A percentile compares a stretch with the other conserved stretches of the same genome.
These are phyloP conservation scores for Pangasius djambal DNA, from an alignment of 2,797 vertebrate species.

Conservation along the genomic window DNA sequence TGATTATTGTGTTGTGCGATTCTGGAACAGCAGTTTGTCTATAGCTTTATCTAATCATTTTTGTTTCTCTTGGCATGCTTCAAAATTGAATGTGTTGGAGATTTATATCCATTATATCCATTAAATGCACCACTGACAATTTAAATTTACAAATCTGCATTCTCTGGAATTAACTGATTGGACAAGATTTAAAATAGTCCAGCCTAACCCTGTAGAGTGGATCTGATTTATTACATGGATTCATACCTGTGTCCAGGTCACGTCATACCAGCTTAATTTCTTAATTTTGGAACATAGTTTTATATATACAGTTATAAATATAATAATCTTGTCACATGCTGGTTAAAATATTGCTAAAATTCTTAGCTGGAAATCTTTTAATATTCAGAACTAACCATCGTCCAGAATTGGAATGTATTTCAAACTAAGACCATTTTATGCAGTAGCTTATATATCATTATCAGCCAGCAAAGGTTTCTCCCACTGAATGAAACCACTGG, in stretches of 20 bases:
- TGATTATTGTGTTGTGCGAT: neutral
- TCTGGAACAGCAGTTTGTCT: neutral
- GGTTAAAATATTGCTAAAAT: neutral
- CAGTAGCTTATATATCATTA: neutral
- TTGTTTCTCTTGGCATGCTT: neutral
- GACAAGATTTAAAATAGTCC: neutral
- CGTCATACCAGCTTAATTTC: neutral
- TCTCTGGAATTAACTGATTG: neutral
- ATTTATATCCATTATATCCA: neutral
- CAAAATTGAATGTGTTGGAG: neutral
- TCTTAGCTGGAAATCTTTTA: neutral
- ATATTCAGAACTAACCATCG: neutral
- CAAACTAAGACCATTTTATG: neutral
- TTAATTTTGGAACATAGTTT: neutral
- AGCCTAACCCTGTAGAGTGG: neutral
- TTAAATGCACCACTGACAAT: neutral
- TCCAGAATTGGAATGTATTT: neutral
- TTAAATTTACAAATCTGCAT: neutral
- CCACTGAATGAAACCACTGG: neutral
- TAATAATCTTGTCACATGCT: neutral
- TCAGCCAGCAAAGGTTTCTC: neutral
- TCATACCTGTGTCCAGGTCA: neutral
- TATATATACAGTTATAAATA: neutral
- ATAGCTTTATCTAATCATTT: neutral
- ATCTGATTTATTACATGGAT: neutral